Evolutionary conservation across 2,888 invertebrate species (phyloP).

Genomic region (Trichacis sp.): DNA sequence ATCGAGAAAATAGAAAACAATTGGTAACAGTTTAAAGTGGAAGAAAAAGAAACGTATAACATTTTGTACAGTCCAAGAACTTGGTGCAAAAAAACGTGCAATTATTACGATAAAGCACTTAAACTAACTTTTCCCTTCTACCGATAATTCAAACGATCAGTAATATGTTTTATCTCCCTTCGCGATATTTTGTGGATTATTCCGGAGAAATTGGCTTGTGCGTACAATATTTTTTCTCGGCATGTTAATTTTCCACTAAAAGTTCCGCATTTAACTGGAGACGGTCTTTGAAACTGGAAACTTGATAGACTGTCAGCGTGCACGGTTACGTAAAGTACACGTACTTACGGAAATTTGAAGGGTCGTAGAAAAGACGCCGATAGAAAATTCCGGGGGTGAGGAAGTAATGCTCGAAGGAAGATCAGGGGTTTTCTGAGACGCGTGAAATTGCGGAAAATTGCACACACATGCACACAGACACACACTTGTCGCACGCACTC

Average conservation of each 20-base stretch:
- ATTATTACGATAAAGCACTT: background rate
- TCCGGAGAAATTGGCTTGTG: too few relatives aligned
- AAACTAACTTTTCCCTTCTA: too few relatives aligned
- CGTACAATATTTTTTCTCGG: conserved; percentile 7
- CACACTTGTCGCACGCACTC: too few relatives aligned
- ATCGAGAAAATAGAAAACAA: background rate
- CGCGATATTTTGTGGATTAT: too few relatives aligned
- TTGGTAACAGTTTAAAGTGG: background rate
- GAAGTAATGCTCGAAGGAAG: too few relatives aligned
- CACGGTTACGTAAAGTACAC: background rate
- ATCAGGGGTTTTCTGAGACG: background rate
- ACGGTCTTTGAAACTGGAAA: conserved; percentile 2
- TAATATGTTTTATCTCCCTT: too few relatives aligned
- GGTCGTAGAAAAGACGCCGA: conserved; percentile 1
- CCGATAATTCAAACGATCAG: too few relatives aligned
- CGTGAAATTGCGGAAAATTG: background rate
- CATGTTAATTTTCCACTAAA: conserved; percentile 8
- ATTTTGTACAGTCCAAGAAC: conserved; percentile 2
- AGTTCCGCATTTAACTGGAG: background rate
- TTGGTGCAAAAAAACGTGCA: background rate
- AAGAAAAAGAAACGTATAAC: background rate
- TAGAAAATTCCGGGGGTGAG: background rate
- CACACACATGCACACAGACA: background rate
- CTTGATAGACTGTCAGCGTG: conserved; percentile 7
- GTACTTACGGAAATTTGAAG: conserved; percentile 9